phyloP scores from a whole-genome alignment of 1,140 invertebrate species.

The Drosophila kanapiae region DNA sequence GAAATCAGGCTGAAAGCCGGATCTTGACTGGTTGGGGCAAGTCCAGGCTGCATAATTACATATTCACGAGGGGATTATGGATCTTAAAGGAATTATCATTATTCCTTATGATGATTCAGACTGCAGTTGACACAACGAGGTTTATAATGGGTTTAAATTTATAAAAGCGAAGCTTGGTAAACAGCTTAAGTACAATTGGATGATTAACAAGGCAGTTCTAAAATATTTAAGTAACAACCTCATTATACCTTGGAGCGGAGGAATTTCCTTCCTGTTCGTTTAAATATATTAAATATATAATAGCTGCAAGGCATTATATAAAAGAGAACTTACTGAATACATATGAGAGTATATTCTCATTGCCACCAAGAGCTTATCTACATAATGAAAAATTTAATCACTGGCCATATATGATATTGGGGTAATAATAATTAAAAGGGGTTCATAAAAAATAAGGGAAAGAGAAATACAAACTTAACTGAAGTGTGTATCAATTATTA shows the following conservation, averaged over 20 bases:
- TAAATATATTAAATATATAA: background rate
- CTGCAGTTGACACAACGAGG: background rate
- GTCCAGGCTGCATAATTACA: background rate
- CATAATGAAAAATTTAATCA: background rate
- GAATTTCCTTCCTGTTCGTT: background rate
- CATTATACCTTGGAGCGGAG: too few species aligned
- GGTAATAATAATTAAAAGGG: background rate
- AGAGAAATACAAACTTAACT: background rate
- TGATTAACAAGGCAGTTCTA: too few species aligned
- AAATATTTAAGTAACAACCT: too few species aligned
- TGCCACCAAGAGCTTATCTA: background rate
- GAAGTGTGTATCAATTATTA: background rate
- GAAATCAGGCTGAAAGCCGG: slow-evolving; percentile 7
- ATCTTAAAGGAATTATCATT: background rate
- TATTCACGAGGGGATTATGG: background rate
- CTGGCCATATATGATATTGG: background rate
- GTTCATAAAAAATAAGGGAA: background rate
- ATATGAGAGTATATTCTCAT: slow-evolving; percentile 2
- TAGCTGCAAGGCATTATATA: background rate
- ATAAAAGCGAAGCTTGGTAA: background rate
- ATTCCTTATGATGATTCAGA: background rate
- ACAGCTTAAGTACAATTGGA: too few species aligned
- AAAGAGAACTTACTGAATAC: background rate
- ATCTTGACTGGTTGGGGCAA: slow-evolving; percentile 7
- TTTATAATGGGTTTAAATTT: background rate